Evolutionary conservation across 2,113 vertebrate species (phyloP).

Genomic region (Cyanoramphus novaezelandiae): DNA sequence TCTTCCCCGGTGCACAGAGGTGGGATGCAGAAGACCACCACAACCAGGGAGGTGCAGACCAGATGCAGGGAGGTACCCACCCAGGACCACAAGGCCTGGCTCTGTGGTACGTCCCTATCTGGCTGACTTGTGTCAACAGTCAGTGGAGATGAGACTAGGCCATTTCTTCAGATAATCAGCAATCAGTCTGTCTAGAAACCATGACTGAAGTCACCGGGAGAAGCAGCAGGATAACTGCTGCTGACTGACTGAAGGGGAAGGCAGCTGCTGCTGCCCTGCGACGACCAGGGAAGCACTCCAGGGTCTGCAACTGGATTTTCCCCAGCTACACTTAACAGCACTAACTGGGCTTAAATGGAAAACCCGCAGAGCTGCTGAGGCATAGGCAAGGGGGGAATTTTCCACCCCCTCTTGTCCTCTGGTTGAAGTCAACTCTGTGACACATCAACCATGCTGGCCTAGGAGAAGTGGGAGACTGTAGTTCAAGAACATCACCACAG

Average conservation of each 20-base stretch:
- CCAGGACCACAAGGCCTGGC: accelerated
- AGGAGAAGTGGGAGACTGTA: neutral
- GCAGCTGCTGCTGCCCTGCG: neutral
- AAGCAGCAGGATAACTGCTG: neutral
- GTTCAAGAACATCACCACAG: neutral
- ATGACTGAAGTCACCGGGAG: neutral
- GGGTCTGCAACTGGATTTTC: slow-evolving; percentile 3
- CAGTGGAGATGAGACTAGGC: neutral
- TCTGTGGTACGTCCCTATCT: accelerated
- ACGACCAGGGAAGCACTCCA: neutral
- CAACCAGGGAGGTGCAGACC: neutral
- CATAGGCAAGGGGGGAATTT: neutral
- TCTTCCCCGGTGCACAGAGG: neutral
- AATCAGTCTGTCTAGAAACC: neutral
- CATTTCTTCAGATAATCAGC: neutral
- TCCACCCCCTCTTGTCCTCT: neutral
- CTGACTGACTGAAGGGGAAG: neutral
- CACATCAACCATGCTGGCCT: neutral
- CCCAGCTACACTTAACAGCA: neutral
- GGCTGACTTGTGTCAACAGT: neutral
- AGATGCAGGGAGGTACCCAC: neutral
- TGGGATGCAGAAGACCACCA: neutral
- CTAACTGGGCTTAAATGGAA: neutral
- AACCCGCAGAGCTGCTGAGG: neutral
- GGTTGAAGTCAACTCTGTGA: neutral